Evolutionary conservation across 2,888 invertebrate species (phyloP).

Genomic region (Gibbula magus): DNA sequence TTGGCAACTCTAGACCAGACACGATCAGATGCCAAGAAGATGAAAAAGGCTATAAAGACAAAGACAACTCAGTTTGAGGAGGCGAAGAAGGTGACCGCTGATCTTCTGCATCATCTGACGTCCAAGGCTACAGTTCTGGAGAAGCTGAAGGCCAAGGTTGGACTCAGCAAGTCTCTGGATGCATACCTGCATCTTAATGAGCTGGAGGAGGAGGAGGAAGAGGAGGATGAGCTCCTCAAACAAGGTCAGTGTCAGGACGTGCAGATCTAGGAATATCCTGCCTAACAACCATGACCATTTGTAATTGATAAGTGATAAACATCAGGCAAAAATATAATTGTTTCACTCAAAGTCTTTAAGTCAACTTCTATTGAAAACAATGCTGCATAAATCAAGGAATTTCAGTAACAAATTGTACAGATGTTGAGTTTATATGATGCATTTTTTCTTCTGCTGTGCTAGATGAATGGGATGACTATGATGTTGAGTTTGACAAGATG

Average conservation of each 20-base stretch:
- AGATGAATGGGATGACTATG: slow-evolving; percentile 75
- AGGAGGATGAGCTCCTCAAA: slow-evolving; percentile 70
- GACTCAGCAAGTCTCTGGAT: slow-evolving; percentile 69
- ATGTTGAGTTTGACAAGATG: slow-evolving; percentile 74
- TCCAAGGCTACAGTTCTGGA: slow-evolving; percentile 70
- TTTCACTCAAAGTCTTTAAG: too few species aligned
- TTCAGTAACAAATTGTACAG: too few species aligned
- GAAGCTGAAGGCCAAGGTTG: slow-evolving; percentile 69
- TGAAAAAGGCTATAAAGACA: slow-evolving; percentile 72
- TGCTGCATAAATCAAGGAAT: too few species aligned
- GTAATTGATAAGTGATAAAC: too few species aligned
- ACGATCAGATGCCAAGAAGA: slow-evolving; percentile 69
- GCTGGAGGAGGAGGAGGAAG: slow-evolving; percentile 68
- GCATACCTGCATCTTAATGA: slow-evolving; percentile 74
- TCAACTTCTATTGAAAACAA: too few species aligned
- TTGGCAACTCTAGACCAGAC: slow-evolving; percentile 74
- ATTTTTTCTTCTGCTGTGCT: neutral
- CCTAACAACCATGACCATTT: too few species aligned
- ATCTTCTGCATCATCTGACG: slow-evolving; percentile 67
- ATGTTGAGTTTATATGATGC: neutral
- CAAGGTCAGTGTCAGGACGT: slow-evolving; percentile 55
- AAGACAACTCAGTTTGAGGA: slow-evolving; percentile 68
- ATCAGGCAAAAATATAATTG: too few species aligned
- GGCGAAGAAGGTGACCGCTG: slow-evolving; percentile 65
- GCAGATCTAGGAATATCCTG: neutral